Conservation (phyloP, 1,140 invertebrate genomes). For the Leptinotarsa lineolata region DNA sequence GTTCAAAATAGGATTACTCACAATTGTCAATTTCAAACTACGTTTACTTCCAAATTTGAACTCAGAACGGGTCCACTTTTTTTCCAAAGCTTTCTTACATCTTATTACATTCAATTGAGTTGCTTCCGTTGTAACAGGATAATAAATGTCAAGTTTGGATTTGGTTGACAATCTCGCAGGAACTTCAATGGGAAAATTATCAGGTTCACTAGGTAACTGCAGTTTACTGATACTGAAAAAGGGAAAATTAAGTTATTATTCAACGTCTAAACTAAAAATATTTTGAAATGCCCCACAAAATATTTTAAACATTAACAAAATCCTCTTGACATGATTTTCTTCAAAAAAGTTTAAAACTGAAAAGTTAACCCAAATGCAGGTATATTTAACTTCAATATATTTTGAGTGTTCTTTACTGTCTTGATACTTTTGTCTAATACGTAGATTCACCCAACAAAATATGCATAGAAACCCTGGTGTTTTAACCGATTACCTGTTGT, state of each 20-base stretch:
- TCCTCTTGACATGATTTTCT: too few species aligned
- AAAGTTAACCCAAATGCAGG: too few species aligned
- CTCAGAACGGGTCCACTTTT: neutral
- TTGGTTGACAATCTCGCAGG: slow-evolving; percentile 8
- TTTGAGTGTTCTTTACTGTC: too few species aligned
- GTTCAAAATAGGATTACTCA: neutral
- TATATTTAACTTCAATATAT: too few species aligned
- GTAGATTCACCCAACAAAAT: too few species aligned
- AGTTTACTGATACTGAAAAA: slow-evolving; percentile 12
- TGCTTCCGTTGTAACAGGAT: neutral
- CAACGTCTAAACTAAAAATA: neutral
- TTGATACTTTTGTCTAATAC: too few species aligned
- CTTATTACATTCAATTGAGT: slow-evolving; percentile 19
- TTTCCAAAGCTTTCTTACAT: slow-evolving; percentile 7
- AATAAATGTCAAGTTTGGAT: slow-evolving; percentile 3
- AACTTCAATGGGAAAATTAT: slow-evolving; percentile 5
- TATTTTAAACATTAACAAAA: neutral
- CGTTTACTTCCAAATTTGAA: slow-evolving; percentile 21
- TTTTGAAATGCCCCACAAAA: neutral
- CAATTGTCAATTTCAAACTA: slow-evolving; percentile 1
- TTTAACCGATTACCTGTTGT: too few species aligned
- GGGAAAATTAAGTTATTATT: neutral
- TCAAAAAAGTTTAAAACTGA: too few species aligned
- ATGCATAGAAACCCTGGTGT: too few species aligned
- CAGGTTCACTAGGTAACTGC: neutral